Evolutionary conservation across 2,888 invertebrate species (phyloP).

Genomic region (Sminthurinus aureus): DNA sequence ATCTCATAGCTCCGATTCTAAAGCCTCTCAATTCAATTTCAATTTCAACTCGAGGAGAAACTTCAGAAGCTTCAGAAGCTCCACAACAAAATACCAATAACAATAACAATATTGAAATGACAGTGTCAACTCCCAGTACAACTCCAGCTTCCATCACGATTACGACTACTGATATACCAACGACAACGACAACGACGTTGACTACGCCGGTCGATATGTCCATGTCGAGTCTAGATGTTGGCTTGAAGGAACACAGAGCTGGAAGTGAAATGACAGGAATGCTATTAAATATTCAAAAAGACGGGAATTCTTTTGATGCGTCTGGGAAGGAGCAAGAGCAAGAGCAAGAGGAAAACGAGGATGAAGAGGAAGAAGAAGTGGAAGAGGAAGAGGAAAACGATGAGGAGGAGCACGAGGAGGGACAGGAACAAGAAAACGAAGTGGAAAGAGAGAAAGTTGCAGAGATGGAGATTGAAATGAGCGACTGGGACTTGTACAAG

Average conservation of each 20-base stretch:
- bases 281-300: slow-evolving; percentile 16
- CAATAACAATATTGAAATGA: no score
- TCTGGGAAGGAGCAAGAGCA: neutral
- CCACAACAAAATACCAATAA: no score
- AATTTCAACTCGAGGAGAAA: no score
- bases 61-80: no score
- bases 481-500: slow-evolving; percentile 16
- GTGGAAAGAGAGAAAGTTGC: slow-evolving; percentile 15
- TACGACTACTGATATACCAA: neutral
- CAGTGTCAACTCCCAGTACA: neutral
- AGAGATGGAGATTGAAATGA: slow-evolving; percentile 19
- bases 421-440: slow-evolving; percentile 26
- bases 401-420: slow-evolving; percentile 29
- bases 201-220: neutral
- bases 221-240: neutral
- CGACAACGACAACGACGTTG: neutral
- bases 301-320: neutral
- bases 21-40: no score
- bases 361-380: neutral
- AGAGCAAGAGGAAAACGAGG: neutral
- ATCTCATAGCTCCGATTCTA: no score
- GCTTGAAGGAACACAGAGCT: neutral
- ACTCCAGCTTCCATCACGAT: neutral
- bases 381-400: slow-evolving; percentile 3
- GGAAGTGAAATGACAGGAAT: neutral